phyloP scores from a whole-genome alignment of 1,140 invertebrate genomes.

The Plutomurus gul region DNA sequence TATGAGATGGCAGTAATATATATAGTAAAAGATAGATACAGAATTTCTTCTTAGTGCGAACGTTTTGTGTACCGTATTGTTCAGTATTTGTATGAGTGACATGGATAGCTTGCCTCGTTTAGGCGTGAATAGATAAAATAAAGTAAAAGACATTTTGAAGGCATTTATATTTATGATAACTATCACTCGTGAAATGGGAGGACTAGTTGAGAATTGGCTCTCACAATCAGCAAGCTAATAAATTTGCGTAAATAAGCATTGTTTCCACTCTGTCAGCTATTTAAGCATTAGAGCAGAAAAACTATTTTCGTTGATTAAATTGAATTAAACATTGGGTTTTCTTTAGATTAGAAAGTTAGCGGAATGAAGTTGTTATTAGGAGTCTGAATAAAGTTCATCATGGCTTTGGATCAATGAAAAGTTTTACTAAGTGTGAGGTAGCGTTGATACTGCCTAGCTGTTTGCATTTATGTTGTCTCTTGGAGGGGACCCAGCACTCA shows the following conservation, averaged over 20 bases:
- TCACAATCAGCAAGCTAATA: constrained; percentile 29
- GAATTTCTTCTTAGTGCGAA: too few species aligned
- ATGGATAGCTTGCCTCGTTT: too few species aligned
- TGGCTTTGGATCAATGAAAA: constrained; percentile 24
- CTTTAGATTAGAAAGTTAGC: constrained; percentile 23
- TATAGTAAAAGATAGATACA: too few species aligned
- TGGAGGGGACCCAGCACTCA: not conserved
- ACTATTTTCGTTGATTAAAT: constrained; percentile 35
- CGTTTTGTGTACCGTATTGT: too few species aligned
- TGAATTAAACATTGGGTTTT: constrained; percentile 28
- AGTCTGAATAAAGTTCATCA: constrained; percentile 18
- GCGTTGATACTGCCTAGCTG: constrained; percentile 16
- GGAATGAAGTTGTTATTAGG: constrained; percentile 35
- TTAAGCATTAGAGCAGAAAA: constrained; percentile 31
- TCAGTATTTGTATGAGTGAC: too few species aligned
- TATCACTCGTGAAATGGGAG: not conserved
- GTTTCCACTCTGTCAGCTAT: constrained; percentile 20
- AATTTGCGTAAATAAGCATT: constrained; percentile 18
- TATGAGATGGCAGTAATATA: too few species aligned
- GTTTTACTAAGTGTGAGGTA: constrained; percentile 3
- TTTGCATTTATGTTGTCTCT: not conserved
- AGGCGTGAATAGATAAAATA: too few species aligned
- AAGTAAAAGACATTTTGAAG: too few species aligned
- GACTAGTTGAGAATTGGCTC: not conserved
- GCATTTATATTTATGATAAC: not conserved